Evolutionary conservation across 2,113 vertebrate genomes (phyloP).

Genomic region (Psilopogon haemacephalus): DNA sequence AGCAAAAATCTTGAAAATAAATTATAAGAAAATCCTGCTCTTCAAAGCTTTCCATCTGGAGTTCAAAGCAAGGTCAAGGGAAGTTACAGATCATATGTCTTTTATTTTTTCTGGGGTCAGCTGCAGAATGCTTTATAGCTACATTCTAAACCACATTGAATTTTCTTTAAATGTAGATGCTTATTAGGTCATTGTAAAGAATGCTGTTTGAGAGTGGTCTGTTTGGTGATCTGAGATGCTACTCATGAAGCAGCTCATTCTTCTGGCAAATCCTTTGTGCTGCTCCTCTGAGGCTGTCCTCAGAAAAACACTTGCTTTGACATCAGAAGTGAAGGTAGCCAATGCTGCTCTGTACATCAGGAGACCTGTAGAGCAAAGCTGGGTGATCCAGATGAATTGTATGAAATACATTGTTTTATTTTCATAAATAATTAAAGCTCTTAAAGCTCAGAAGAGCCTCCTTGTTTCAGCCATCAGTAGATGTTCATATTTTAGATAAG

Average conservation of each 20-base stretch:
- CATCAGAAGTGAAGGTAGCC: background rate
- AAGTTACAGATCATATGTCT: conserved; percentile 45
- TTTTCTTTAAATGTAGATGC: background rate
- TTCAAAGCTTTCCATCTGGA: conserved; percentile 2
- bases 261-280: background rate
- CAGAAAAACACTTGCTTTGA: background rate
- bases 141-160: background rate
- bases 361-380: background rate
- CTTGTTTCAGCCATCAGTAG: background rate
- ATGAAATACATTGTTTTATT: background rate
- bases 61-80: conserved; percentile 44
- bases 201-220: background rate
- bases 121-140: conserved; percentile 25
- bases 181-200: background rate
- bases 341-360: background rate
- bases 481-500: background rate
- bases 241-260: background rate
- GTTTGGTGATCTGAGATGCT: background rate
- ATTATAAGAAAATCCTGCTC: background rate
- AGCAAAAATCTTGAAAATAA: background rate
- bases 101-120: conserved; percentile 44
- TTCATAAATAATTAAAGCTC: background rate
- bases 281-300: background rate
- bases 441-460: background rate
- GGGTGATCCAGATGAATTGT: background rate